Base-by-base conservation (phyloP, 2,888 invertebrate genomes). In the Patella pellucida region DNA sequence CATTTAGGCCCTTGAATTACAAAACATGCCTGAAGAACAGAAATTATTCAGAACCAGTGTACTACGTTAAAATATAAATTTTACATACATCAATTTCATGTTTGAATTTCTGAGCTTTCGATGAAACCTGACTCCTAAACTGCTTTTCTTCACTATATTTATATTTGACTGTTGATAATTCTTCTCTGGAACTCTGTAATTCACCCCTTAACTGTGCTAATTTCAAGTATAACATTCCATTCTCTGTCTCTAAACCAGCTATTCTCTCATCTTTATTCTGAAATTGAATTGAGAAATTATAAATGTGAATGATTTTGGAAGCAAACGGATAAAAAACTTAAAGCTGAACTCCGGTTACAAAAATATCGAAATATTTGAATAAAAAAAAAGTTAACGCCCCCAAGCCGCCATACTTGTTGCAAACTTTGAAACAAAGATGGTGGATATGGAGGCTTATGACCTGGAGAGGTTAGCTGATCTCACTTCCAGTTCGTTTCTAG, bases 161-260 rank as follows among this genome's bases (percentile, higher is more conserved):
- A 52, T 75, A 62, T 56, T 82, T 78, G 16, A 84, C 52, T 3
- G 77, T 79, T 0, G 81, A 73, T 0, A 81, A 76, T 73, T 85
- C 83, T 74, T 85, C 82, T 50, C 84, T 76, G 23, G 78, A 79
- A 4, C 77, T 77, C 78, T 86, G 85, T 19, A 85, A 78, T 41
- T 81, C 80, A 14, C 86, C 82, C 68, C 84, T 76, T 14, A 89
- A 74, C 78, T 89, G 86, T 1, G 88, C 87, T 19, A 88, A 81
- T 78, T 88, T 87, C 50, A 89, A 76, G 74, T 88, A 86, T 50
- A 88, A 80, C 87, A 88, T 86, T 9, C 86, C 87, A 85, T 89
- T 89, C 77, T 89, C 89, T 54, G 89, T 88, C 74, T 88, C 88
- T 68, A 89, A 79, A n/a, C 81, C 67, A 14, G 82, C 83, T 73